These are phyloP conservation scores for Stichopus chloronotus DNA, from an alignment of 35 echinoderm and acorn worm species.

Conservation along the genomic window DNA sequence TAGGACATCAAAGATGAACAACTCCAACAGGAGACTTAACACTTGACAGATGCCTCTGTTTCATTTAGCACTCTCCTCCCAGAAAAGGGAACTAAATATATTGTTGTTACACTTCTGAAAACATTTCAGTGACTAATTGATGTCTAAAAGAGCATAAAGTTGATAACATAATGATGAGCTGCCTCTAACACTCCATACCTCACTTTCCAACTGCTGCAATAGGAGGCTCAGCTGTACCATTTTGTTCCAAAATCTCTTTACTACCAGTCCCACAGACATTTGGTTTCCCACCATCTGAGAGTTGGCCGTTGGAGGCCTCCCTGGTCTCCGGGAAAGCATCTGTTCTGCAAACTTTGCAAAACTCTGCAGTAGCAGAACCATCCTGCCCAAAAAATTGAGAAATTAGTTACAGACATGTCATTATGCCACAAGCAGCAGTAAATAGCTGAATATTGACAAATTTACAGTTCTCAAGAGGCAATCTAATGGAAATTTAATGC, in stretches of 20 bases:
- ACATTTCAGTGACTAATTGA: too few relatives aligned
- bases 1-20: too few relatives aligned
- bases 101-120: too few relatives aligned
- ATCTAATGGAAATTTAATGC: not conserved
- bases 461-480: not conserved
- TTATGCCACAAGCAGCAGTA: not conserved
- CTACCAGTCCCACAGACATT: constrained; percentile 93
- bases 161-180: too few relatives aligned
- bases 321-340: constrained; percentile 44
- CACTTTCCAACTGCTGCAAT: constrained; percentile 79
- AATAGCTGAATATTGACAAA: not conserved
- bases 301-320: constrained; percentile 71
- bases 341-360: constrained; percentile 90
- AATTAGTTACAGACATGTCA: not conserved
- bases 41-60: too few relatives aligned
- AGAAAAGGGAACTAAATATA: too few relatives aligned
- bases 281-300: constrained; percentile 69
- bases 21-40: too few relatives aligned
- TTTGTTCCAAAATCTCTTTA: constrained; percentile 99
- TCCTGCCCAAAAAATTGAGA: constrained; percentile 44
- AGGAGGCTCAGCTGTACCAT: constrained; percentile 86
- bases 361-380: constrained; percentile 91
- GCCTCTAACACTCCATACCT: constrained; percentile 53
- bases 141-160: too few relatives aligned
- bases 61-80: too few relatives aligned